Conservation (phyloP, 2,113 vertebrate species). For the Isurus oxyrinchus region DNA sequence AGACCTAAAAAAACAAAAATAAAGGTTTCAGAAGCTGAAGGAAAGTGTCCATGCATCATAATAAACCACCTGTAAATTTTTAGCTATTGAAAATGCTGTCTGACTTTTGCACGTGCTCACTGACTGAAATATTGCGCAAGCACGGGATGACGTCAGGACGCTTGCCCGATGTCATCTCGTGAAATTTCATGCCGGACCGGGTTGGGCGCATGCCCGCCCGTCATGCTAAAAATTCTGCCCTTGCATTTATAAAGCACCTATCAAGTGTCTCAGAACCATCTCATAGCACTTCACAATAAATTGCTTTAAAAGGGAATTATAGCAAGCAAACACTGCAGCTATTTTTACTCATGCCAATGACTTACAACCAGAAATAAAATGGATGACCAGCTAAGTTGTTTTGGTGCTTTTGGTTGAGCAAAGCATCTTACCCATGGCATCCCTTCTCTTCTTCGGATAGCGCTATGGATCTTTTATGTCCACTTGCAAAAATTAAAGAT, state of each 20-base stretch:
- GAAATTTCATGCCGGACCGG: too few relatives aligned
- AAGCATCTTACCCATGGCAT: neutral
- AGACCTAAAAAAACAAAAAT: too few relatives aligned
- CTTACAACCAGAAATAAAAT: neutral
- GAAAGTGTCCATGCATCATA: too few relatives aligned
- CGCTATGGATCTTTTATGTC: neutral
- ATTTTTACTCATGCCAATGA: neutral
- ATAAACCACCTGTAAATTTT: too few relatives aligned
- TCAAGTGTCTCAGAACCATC: neutral
- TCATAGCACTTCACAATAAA: neutral
- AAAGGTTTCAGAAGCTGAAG: too few relatives aligned
- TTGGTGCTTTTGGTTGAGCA: neutral
- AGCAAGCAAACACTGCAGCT: neutral
- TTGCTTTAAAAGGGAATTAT: neutral
- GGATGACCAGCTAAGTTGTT: neutral
- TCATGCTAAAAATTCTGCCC: too few relatives aligned
- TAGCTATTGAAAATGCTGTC: too few relatives aligned
- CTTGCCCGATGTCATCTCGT: too few relatives aligned
- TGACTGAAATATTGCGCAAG: too few relatives aligned
- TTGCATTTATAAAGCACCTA: neutral
- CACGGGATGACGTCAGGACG: too few relatives aligned
- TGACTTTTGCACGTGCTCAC: too few relatives aligned
- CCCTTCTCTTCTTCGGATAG: neutral
- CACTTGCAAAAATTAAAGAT: neutral
- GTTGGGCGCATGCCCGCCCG: too few relatives aligned